These are phyloP conservation scores for Triplophysa tibetana DNA, from an alignment of 2,113 vertebrate species.

Conservation along the genomic window DNA sequence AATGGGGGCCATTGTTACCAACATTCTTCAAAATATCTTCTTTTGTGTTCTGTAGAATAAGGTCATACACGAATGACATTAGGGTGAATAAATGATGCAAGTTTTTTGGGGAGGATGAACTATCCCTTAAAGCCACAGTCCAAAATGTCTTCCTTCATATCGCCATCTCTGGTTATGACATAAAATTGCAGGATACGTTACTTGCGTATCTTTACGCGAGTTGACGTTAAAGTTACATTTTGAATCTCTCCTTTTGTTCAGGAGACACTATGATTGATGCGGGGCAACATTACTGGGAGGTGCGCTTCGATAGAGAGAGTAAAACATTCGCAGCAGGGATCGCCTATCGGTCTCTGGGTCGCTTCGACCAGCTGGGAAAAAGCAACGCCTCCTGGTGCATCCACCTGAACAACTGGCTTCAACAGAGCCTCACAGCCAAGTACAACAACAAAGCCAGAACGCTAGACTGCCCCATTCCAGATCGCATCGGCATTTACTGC, in stretches of 20 bases:
- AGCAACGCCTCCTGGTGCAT: constrained; percentile 91
- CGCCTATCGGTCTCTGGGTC: constrained; percentile 86
- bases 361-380: constrained; percentile 94
- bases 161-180: too few species aligned
- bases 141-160: too few species aligned
- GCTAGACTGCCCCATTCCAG: constrained; percentile 85
- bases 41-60: too few species aligned
- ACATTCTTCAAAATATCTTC: too few species aligned
- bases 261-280: constrained; percentile 88
- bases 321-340: constrained; percentile 88
- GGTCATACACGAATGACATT: too few species aligned
- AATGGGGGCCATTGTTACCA: too few species aligned
- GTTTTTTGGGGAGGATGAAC: too few species aligned
- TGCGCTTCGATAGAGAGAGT: constrained; percentile 89
- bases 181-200: too few species aligned
- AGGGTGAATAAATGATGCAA: too few species aligned
- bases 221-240: too few species aligned
- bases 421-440: constrained; percentile 95
- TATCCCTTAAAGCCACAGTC: too few species aligned
- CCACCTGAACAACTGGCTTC: constrained; percentile 96
- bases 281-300: constrained; percentile 94
- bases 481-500: constrained; percentile 87
- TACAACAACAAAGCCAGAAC: constrained; percentile 94
- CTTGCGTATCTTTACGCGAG: too few species aligned
- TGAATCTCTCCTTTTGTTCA: constrained; percentile 32